phyloP scores from a whole-genome alignment of 1,140 invertebrate species.

The Drosophila rufa region DNA sequence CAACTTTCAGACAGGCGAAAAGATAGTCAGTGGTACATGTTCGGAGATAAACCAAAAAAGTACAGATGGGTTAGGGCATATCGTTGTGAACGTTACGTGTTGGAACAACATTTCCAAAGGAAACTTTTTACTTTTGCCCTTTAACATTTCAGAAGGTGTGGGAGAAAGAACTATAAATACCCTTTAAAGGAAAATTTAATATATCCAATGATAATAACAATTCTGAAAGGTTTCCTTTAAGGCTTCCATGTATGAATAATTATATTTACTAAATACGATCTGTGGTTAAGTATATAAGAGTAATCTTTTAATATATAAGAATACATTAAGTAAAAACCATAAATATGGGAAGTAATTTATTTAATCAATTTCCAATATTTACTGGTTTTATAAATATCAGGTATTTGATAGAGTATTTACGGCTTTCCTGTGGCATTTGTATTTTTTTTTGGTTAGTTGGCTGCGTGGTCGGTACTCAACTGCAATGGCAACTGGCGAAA shows the following conservation, averaged over 20 bases:
- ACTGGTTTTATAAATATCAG: background rate
- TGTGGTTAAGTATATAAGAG: too few relatives aligned
- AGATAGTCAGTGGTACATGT: conserved; percentile 6
- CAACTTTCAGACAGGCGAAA: conserved; percentile 7
- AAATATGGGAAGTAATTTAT: background rate
- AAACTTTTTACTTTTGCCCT: conserved; percentile 53
- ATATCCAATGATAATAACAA: background rate
- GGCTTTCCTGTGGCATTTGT: background rate
- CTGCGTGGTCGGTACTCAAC: conserved; percentile 34
- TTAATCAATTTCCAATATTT: background rate
- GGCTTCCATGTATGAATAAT: too few relatives aligned
- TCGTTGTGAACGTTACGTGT: conserved; percentile 21
- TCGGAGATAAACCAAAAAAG: conserved; percentile 2
- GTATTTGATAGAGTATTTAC: conserved; percentile 5
- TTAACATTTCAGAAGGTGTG: conserved; percentile 22
- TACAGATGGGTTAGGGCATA: conserved; percentile 23
- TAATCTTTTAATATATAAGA: too few relatives aligned
- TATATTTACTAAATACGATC: too few relatives aligned
- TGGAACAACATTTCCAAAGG: conserved; percentile 27
- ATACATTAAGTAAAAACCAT: too few relatives aligned
- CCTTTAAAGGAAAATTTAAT: background rate
- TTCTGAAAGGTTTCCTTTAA: background rate
- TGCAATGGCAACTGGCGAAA: conserved; percentile 41
- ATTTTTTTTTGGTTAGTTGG: conserved; percentile 40
- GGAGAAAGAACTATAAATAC: background rate